These are phyloP conservation scores for Hedychridium roseum DNA, from an alignment of 2,888 invertebrate species.

Conservation along the genomic window DNA sequence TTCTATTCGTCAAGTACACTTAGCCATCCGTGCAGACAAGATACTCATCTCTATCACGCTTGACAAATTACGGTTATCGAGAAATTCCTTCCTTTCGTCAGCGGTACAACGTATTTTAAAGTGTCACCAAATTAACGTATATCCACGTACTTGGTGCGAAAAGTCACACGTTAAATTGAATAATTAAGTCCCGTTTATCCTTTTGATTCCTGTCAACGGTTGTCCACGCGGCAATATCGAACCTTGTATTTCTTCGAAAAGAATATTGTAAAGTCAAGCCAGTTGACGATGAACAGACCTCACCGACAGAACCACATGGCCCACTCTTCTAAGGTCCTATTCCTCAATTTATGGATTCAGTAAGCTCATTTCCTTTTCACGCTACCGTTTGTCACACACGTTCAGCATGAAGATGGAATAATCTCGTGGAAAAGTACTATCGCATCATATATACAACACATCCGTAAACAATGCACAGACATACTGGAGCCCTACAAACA, in stretches of 20 bases:
- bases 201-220: not conserved
- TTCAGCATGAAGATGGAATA: too few species aligned
- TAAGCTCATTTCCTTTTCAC: not conserved
- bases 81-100: too few species aligned
- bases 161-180: not conserved
- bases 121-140: too few species aligned
- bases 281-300: constrained; percentile 8
- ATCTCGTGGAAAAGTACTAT: too few species aligned
- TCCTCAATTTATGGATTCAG: not conserved
- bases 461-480: too few species aligned
- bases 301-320: constrained; percentile 9
- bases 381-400: constrained; percentile 7
- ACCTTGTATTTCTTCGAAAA: not conserved
- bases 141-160: too few species aligned
- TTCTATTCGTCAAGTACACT: constrained; percentile 21
- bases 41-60: too few species aligned
- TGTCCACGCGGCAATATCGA: not conserved
- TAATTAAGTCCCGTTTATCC: not conserved
- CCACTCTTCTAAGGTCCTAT: constrained; percentile 1
- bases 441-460: too few species aligned
- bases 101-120: too few species aligned
- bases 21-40: too few species aligned
- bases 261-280: not conserved
- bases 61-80: too few species aligned
- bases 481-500: too few species aligned